A percentile compares a stretch with the other conserved stretches of the same genome.
Conservation (phyloP, 2,888 invertebrate genomes). For the Andrena trimmerana region DNA sequence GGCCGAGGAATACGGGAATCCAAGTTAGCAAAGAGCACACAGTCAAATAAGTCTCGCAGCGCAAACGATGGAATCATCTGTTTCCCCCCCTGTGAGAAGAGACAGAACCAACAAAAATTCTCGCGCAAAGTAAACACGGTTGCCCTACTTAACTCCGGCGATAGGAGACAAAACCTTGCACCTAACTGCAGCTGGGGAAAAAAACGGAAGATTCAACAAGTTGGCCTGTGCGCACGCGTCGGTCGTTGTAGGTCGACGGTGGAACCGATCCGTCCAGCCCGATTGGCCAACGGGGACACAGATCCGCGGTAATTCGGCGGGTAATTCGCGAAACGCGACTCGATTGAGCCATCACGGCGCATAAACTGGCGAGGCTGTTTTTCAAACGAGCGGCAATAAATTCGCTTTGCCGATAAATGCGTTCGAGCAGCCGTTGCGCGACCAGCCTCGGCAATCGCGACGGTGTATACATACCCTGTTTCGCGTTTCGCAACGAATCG, state of each 20-base stretch:
- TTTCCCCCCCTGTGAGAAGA: too few species aligned
- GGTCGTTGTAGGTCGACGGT: too few species aligned
- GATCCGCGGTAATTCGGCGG: constrained; percentile 14
- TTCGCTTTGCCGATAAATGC: constrained; percentile 21
- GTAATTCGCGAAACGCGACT: constrained; percentile 11
- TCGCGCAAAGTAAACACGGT: constrained; percentile 3
- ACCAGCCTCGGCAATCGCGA: too few species aligned
- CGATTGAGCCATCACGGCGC: background rate
- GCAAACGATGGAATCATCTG: too few species aligned
- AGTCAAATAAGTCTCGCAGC: too few species aligned
- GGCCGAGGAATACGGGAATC: too few species aligned
- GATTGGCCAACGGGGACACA: background rate
- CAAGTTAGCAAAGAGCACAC: too few species aligned
- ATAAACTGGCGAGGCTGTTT: constrained; percentile 4
- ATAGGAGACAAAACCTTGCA: background rate
- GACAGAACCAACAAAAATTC: too few species aligned
- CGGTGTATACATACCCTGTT: background rate
- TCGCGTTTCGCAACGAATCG: constrained; percentile 26
- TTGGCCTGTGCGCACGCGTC: background rate
- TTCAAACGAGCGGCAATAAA: constrained; percentile 12
- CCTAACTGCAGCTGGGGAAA: background rate
- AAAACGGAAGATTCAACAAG: constrained; percentile 33
- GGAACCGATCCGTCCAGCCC: background rate
- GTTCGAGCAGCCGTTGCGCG: too few species aligned
- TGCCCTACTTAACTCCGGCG: constrained; percentile 11